Percentiles rank a stretch among this genome's conserved stretches.
Evolutionary conservation across 1,140 invertebrate species (phyloP).

Genomic region (Myzus persicae): DNA sequence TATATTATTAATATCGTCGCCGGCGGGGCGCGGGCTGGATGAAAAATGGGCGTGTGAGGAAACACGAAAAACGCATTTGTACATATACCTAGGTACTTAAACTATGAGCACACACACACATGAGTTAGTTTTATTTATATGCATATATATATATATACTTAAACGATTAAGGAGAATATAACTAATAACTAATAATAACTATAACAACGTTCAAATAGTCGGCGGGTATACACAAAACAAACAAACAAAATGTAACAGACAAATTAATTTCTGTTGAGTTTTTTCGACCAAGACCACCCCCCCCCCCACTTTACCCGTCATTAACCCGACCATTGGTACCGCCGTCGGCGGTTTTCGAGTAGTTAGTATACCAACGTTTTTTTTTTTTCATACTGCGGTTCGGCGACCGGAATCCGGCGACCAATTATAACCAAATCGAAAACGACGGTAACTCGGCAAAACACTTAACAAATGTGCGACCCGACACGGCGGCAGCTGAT

Average conservation of each 20-base stretch:
- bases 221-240: not conserved
- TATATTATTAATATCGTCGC: not conserved
- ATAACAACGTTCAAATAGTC: not conserved
- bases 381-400: no score
- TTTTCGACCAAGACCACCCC: not conserved
- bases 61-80: slow-evolving; percentile 50
- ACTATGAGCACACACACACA: no score
- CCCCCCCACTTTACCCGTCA: not conserved
- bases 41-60: slow-evolving; percentile 9
- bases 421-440: slow-evolving; percentile 26
- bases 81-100: not conserved
- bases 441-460: slow-evolving; percentile 28
- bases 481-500: slow-evolving; percentile 5
- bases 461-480: not conserved
- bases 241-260: not conserved
- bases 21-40: not conserved
- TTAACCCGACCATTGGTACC: not conserved
- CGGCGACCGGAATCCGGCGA: not conserved
- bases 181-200: slow-evolving; percentile 19
- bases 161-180: not conserved
- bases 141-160: not conserved
- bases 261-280: slow-evolving; percentile 31
- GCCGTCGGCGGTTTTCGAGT: not conserved
- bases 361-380: not conserved
- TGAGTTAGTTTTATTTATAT: not conserved